These are phyloP conservation scores for Pterois miles DNA, from an alignment of 2,797 vertebrate species.

Conservation along the genomic window DNA sequence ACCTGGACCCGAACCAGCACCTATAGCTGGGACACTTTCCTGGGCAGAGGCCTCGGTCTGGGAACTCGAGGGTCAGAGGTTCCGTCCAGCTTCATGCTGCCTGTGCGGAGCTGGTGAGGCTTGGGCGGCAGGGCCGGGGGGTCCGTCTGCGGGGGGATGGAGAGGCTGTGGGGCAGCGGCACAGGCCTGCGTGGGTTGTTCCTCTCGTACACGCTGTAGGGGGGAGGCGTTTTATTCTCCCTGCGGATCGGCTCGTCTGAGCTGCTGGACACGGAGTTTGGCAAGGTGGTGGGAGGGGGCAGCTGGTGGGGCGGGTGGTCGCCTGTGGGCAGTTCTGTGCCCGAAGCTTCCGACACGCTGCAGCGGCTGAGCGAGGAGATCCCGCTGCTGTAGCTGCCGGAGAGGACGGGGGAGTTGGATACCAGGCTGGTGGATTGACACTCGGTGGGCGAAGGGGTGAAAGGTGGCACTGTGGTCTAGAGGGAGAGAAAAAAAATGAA, in stretches of 20 bases:
- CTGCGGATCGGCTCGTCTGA: conserved; percentile 90
- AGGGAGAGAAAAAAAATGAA: conserved; percentile 9
- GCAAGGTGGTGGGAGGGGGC: conserved; percentile 65
- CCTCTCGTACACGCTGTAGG: conserved; percentile 95
- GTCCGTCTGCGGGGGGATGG: conserved; percentile 87
- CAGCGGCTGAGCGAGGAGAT: conserved; percentile 98
- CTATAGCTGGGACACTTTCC: conserved; percentile 98
- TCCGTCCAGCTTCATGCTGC: conserved; percentile 88
- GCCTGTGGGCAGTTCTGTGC: conserved; percentile 86
- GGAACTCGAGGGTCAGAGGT: conserved; percentile 84
- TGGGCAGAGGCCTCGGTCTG: conserved; percentile 92
- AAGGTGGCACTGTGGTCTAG: conserved; percentile 88
- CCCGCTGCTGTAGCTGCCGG: conserved; percentile 97
- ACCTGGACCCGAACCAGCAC: conserved; percentile 62
- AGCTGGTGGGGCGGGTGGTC: conserved; percentile 78
- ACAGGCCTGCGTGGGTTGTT: conserved; percentile 90
- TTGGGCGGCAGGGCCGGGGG: conserved; percentile 96
- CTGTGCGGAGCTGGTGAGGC: conserved; percentile 88
- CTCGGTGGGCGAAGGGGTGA: conserved; percentile 95
- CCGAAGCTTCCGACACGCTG: conserved; percentile 94
- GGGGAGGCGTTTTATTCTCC: conserved; percentile 96
- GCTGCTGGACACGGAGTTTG: conserved; percentile 83
- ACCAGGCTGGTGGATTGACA: conserved; percentile 90
- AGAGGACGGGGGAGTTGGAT: conserved; percentile 93
- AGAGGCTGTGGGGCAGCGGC: conserved; percentile 93